These are phyloP conservation scores for Lepidiolamprologus cunningtoni DNA, from an alignment of 2,113 vertebrate species.

Conservation along the genomic window DNA sequence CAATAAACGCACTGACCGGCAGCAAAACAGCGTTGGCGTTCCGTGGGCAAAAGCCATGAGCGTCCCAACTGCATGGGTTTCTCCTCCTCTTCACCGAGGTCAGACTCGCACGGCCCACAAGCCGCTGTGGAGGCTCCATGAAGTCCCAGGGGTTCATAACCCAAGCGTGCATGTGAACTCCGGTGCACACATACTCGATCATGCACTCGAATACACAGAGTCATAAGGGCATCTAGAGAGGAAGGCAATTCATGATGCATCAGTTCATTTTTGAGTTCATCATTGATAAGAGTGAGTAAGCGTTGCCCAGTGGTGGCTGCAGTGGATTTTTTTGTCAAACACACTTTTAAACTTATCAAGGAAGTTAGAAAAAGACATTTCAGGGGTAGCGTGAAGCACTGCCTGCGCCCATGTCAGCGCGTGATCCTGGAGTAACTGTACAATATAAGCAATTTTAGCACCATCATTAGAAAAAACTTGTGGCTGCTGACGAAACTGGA, in stretches of 20 bases:
- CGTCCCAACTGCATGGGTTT: neutral
- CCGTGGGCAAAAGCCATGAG: neutral
- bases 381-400: neutral
- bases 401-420: neutral
- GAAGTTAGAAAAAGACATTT: neutral
- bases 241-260: neutral
- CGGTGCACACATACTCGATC: neutral
- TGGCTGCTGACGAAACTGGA: neutral
- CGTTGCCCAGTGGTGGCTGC: neutral
- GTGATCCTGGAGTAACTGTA: neutral
- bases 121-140: neutral
- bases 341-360: neutral
- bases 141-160: neutral
- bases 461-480: neutral
- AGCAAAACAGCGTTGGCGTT: accelerated
- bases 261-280: neutral
- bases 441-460: neutral
- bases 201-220: neutral
- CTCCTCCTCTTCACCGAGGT: neutral
- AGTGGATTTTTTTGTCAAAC: neutral
- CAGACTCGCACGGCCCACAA: neutral
- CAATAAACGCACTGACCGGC: neutral
- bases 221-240: neutral
- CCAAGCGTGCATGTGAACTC: neutral
- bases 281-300: neutral